A percentile compares a stretch with the other conserved stretches of the same genome.
phyloP scores from a whole-genome alignment of 2,113 vertebrate genomes.

The Dolichallabes microphthalmus region DNA sequence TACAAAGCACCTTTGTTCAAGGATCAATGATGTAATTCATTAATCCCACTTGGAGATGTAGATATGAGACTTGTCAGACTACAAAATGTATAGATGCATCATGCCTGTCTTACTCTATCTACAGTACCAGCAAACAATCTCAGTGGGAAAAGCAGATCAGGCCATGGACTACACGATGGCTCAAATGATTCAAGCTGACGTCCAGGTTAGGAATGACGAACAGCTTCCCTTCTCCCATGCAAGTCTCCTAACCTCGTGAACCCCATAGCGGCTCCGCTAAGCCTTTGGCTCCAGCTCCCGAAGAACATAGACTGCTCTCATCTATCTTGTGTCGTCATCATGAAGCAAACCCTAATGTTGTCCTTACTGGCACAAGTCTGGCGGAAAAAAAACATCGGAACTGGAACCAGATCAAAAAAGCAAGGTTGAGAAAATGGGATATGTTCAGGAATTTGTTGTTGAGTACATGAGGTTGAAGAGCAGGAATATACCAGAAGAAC shows the following conservation, averaged over 20 bases:
- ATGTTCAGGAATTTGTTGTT: not conserved
- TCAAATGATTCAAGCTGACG: constrained; percentile 51
- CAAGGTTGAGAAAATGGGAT: not conserved
- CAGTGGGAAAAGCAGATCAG: not conserved
- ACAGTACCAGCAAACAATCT: not conserved
- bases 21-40: not conserved
- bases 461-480: not conserved
- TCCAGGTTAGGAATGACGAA: constrained; percentile 48
- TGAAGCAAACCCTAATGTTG: constrained; percentile 41
- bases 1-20: not conserved
- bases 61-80: not conserved
- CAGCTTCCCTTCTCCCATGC: constrained; percentile 46
- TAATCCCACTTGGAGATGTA: not conserved
- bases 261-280: constrained; percentile 25
- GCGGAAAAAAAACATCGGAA: constrained; percentile 16
- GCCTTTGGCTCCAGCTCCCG: constrained; percentile 20
- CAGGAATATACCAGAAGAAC: not conserved
- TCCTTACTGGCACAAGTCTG: constrained; percentile 49
- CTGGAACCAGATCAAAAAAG: constrained; percentile 38
- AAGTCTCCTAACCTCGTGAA: constrained; percentile 28
- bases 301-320: constrained; percentile 47
- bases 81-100: constrained; percentile 35
- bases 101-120: constrained; percentile 10
- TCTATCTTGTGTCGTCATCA: constrained; percentile 51
- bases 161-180: constrained; percentile 42